Percentiles rank a stretch among this genome's conserved stretches.
These are phyloP conservation scores for Rhipidura dahli DNA, from an alignment of 2,113 vertebrate species.

Conservation along the genomic window DNA sequence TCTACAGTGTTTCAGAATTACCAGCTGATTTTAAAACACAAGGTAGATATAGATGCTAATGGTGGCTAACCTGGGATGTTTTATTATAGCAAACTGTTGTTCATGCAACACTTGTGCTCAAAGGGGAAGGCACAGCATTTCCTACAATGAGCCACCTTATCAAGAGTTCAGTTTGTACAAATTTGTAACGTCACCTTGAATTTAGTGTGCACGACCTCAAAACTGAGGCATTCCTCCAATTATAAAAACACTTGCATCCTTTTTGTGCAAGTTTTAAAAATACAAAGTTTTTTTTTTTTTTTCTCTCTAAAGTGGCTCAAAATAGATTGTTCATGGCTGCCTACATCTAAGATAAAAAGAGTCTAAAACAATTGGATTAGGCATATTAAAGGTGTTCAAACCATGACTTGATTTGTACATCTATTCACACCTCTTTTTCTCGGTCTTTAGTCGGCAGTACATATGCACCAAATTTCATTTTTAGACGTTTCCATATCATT, in stretches of 20 bases:
- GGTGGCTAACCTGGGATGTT: constrained; percentile 82
- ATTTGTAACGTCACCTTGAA: constrained; percentile 77
- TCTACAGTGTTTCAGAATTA: constrained; percentile 95
- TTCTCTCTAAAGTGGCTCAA: constrained; percentile 91
- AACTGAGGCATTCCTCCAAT: constrained; percentile 84
- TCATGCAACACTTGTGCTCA: constrained; percentile 91
- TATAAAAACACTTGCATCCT: constrained; percentile 83
- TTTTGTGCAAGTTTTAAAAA: constrained; percentile 81
- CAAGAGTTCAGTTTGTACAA: constrained; percentile 82
- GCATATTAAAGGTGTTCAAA: constrained; percentile 87
- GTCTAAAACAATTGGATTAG: constrained; percentile 86
- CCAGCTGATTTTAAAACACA: constrained; percentile 87
- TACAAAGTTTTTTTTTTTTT: constrained; percentile 69
- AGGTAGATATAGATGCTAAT: constrained; percentile 86
- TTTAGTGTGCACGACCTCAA: constrained; percentile 81
- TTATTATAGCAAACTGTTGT: constrained; percentile 89
- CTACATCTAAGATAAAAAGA: constrained; percentile 88
- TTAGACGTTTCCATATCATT: constrained; percentile 88
- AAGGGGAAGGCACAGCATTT: constrained; percentile 86
- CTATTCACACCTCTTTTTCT: constrained; percentile 82
- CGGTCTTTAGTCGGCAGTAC: constrained; percentile 88
- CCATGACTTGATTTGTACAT: constrained; percentile 86
- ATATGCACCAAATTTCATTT: constrained; percentile 93
- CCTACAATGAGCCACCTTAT: constrained; percentile 88
- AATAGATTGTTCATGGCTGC: constrained; percentile 89